Conservation (phyloP, 2,888 invertebrate genomes). For the Scotopteryx bipunctaria region DNA sequence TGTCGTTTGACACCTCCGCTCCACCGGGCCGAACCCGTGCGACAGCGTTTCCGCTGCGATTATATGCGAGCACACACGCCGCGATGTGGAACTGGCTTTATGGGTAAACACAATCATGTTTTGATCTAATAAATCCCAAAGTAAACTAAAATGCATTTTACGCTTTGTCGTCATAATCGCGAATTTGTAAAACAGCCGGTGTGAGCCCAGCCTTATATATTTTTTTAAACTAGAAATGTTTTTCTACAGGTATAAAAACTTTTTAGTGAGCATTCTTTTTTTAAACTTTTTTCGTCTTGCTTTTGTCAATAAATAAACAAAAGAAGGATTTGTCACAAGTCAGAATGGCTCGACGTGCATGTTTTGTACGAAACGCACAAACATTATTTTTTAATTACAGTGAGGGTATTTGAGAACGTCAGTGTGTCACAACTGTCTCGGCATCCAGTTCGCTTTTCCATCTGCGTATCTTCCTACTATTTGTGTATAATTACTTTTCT, state of each 20-base stretch:
- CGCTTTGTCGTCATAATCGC: conserved; percentile 13
- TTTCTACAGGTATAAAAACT: neutral
- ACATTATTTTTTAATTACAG: conserved; percentile 5
- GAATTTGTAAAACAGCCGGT: conserved; percentile 9
- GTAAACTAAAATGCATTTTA: conserved; percentile 29
- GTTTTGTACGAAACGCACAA: too few relatives aligned
- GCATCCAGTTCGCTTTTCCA: conserved; percentile 11
- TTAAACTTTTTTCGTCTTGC: neutral
- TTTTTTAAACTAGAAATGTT: neutral
- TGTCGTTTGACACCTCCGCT: conserved; percentile 71
- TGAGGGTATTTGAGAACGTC: conserved; percentile 17
- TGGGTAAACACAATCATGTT: conserved; percentile 45
- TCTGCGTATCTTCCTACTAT: conserved; percentile 15
- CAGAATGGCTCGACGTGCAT: too few relatives aligned
- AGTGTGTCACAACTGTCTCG: conserved; percentile 2
- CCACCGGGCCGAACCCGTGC: conserved; percentile 50
- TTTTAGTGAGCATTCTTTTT: neutral
- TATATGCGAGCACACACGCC: conserved; percentile 50
- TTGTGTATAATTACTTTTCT: conserved; percentile 27
- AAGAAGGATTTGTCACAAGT: too few relatives aligned
- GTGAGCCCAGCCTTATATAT: conserved; percentile 9
- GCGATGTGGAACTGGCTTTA: conserved; percentile 48
- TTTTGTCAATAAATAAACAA: too few relatives aligned
- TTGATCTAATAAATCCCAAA: conserved; percentile 36
- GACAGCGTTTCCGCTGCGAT: conserved; percentile 59